These are phyloP conservation scores for Xerus rutilus DNA, from an alignment of 2,797 vertebrate species.

Conservation along the genomic window DNA sequence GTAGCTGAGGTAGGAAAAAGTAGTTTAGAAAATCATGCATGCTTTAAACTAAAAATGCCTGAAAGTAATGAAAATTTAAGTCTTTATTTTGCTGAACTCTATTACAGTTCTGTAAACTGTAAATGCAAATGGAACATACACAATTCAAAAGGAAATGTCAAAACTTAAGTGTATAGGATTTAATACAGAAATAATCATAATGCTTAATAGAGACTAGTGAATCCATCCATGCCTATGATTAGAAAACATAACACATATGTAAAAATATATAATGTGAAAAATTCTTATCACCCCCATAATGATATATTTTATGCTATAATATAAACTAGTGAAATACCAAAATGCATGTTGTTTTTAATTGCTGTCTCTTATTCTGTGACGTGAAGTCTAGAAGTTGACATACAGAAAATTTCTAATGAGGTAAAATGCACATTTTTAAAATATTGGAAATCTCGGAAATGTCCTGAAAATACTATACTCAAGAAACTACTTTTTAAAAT, in stretches of 20 bases:
- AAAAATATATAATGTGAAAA: slow-evolving; percentile 9
- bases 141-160: slow-evolving; percentile 27
- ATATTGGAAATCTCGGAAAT: neutral
- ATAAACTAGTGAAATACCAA: neutral
- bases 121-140: slow-evolving; percentile 17
- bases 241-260: slow-evolving; percentile 42
- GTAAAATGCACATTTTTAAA: neutral
- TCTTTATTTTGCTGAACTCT: slow-evolving; percentile 56
- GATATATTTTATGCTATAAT: neutral
- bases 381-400: neutral
- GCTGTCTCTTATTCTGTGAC: neutral
- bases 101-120: neutral
- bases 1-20: slow-evolving; percentile 39
- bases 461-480: neutral
- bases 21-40: slow-evolving; percentile 44
- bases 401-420: neutral
- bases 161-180: neutral
- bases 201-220: neutral
- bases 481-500: slow-evolving; percentile 37
- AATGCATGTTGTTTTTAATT: neutral
- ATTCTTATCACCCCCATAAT: neutral
- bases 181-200: neutral
- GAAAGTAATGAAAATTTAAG: slow-evolving; percentile 56
- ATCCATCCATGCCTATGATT: neutral
- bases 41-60: slow-evolving; percentile 45